phyloP scores from a whole-genome alignment of 2,888 invertebrate genomes.

The Heliconius aoede region DNA sequence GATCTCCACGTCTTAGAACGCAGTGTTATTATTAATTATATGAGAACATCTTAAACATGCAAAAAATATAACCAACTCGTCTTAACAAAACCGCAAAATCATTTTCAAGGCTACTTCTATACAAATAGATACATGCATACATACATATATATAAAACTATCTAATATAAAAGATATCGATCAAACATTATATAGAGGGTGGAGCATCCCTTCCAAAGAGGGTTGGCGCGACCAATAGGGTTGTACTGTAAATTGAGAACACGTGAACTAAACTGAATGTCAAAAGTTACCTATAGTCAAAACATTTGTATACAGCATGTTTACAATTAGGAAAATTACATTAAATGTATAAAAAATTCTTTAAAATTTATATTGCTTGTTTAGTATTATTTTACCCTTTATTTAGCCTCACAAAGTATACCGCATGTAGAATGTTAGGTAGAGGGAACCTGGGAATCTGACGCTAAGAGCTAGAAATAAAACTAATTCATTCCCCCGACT shows the following conservation, averaged over 20 bases:
- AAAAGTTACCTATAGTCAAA: conserved; percentile 70
- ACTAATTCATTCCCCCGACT: no score
- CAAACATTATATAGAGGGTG: conserved; percentile 59
- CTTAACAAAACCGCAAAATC: conserved; percentile 20
- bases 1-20: no score
- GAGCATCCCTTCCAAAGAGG: conserved; percentile 49
- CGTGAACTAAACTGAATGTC: conserved; percentile 68
- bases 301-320: conserved; percentile 62
- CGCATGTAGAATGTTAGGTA: background rate
- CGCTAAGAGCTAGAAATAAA: no score
- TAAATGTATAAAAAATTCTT: background rate
- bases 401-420: no score
- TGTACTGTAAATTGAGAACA: conserved; percentile 66
- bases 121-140: background rate
- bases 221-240: conserved; percentile 60
- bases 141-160: conserved; percentile 15
- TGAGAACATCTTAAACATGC: background rate
- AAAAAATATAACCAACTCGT: background rate
- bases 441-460: no score
- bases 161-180: conserved; percentile 43
- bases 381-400: no score
- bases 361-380: background rate
- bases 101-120: conserved; percentile 39
- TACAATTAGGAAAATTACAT: background rate
- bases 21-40: no score